Evolutionary conservation across 1,140 invertebrate genomes (phyloP).

Genomic region (Rhizoglyphus robini): DNA sequence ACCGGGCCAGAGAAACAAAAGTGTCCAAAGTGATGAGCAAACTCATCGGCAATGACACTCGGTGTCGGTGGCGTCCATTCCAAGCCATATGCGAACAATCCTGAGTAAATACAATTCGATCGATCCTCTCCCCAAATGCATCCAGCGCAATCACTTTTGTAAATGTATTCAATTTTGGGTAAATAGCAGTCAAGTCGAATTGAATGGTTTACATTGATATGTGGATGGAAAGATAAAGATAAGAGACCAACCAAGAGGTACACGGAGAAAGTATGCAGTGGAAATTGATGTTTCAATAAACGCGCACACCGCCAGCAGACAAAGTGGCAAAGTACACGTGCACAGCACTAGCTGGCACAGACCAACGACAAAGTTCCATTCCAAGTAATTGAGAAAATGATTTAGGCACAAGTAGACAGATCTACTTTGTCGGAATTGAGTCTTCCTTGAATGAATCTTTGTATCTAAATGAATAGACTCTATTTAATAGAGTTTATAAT

Average conservation of each 20-base stretch:
- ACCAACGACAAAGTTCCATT: background rate
- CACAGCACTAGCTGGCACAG: background rate
- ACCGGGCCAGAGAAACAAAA: background rate
- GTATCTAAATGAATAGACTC: background rate
- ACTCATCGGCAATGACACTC: no score
- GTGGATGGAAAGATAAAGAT: background rate
- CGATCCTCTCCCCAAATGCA: no score
- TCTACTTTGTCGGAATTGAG: conserved; percentile 9
- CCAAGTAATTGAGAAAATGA: background rate
- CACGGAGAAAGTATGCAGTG: background rate
- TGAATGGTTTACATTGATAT: background rate
- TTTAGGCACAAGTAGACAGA: background rate
- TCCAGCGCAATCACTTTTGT: no score
- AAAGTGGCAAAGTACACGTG: background rate
- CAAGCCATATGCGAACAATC: no score
- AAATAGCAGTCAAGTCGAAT: background rate
- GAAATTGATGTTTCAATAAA: background rate
- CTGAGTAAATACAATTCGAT: no score
- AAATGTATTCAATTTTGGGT: background rate
- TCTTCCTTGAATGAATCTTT: background rate
- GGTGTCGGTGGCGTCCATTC: no score
- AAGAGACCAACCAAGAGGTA: background rate
- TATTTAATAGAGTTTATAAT: background rate
- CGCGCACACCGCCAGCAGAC: background rate
- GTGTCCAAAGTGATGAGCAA: no score